Base-by-base conservation (phyloP, 2,797 vertebrate species). In the Gila robusta region DNA sequence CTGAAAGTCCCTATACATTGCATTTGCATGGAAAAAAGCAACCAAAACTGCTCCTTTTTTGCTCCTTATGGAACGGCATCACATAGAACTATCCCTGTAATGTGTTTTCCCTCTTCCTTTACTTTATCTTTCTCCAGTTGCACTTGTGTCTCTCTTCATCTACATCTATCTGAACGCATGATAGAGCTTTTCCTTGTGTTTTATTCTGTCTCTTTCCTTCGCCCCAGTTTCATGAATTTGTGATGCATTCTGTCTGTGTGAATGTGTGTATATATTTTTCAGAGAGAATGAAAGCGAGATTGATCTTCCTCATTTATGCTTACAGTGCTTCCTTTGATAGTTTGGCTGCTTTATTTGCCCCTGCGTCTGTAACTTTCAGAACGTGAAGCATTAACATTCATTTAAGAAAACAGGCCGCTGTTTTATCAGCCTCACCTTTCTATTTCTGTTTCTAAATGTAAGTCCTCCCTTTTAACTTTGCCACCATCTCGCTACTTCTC, bases 211-310 rank as follows among this genome's bases (percentile, higher is more conserved):
- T 69, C n/a, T 26, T 17, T 62, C 23, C 10, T 12, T 62, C 37
- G 17, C n/a, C 39, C 23, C 47, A 39, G n/a, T 49, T 72, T 86
- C 81, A 86, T 88, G 83, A 87, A 87, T 86, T 82, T 87, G 54
- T 86, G 62, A 86, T 35, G 37, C 8, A 6, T 11, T 72, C 39
- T 23, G 39, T 59, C 21, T 52, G n/a, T 66, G 49, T 21, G 78
- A 49, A 16, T 37, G 32, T 49, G 32, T 56, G 37, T 54, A 17
- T 41, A 7, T 70, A n/a, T 44, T 28, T 73, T n/a, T 62, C 37
- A 41, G 54, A 35, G 41, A 44, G 39, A 54, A 47, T 79, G 47
- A 73, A 72, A 41, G 56, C 16, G 23, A 79, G 56, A 72, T 71
- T 79, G 81, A 82, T 84, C 67, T 74, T 81, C 39, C 54, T 62